A percentile compares a stretch with the other conserved stretches of the same genome.
Conservation (phyloP, 2,888 invertebrate species). For the Coenonympha arcania region DNA sequence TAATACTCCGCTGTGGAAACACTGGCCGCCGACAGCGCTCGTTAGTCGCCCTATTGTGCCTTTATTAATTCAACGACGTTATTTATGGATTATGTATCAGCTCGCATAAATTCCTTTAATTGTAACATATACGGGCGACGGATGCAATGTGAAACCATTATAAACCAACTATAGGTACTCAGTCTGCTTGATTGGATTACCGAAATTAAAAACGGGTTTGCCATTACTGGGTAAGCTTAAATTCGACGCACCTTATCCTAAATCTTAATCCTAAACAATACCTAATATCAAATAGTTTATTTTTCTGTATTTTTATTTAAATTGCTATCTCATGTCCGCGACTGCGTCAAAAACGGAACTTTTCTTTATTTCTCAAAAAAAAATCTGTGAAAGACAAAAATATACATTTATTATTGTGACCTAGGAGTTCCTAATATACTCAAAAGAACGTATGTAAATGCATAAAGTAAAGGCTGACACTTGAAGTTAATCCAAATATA, state of each 20-base stretch:
- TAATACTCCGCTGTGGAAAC: constrained; percentile 57
- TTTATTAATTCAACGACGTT: constrained; percentile 68
- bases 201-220: constrained; percentile 26
- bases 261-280: no score
- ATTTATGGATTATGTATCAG: constrained; percentile 55
- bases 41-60: constrained; percentile 60
- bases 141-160: constrained; percentile 30
- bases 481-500: no score
- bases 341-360: no score
- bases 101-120: constrained; percentile 64
- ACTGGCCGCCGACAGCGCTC: constrained; percentile 53
- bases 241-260: not conserved
- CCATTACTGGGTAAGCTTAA: not conserved
- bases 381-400: no score
- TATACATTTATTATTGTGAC: no score
- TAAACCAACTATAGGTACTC: constrained; percentile 26
- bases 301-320: no score
- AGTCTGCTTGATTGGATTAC: constrained; percentile 29
- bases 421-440: no score
- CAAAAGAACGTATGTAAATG: no score
- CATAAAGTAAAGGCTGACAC: no score
- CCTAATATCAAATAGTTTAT: no score
- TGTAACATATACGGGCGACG: constrained; percentile 65
- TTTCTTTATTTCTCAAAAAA: no score
- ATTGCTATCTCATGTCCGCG: no score